Conservation (phyloP, 2,113 vertebrate genomes). For the Zosterops hypoxanthus region DNA sequence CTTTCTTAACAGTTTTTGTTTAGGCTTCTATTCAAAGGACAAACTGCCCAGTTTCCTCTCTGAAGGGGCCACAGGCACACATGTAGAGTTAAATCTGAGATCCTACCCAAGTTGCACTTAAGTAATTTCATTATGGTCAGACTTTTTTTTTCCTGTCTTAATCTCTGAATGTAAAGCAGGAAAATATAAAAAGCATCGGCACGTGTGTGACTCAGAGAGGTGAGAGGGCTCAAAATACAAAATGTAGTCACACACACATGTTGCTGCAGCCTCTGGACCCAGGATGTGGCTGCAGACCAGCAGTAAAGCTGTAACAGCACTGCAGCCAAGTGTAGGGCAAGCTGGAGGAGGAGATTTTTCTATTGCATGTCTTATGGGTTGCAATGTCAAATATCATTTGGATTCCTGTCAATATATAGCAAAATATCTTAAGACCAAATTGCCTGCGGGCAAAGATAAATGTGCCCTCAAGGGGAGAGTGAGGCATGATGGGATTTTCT, state of each 20-base stretch:
- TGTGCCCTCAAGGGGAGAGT: background rate
- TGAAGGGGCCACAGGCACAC: background rate
- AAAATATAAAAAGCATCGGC: accelerated
- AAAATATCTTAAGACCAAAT: background rate
- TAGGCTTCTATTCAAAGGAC: background rate
- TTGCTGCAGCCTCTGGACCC: background rate
- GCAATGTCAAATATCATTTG: conserved; percentile 27
- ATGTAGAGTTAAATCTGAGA: background rate
- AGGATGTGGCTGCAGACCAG: background rate
- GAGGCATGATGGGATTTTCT: conserved; percentile 9
- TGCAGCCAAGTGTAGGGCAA: background rate
- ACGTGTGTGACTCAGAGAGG: background rate
- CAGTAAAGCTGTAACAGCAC: background rate
- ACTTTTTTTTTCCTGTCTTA: background rate
- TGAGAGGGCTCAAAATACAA: background rate
- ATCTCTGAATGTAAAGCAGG: background rate
- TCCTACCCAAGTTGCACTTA: background rate
- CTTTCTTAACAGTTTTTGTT: background rate
- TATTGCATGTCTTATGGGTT: background rate
- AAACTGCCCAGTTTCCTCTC: background rate
- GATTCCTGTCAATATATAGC: conserved; percentile 3
- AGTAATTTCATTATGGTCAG: background rate
- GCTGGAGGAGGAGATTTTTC: background rate
- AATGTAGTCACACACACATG: background rate
- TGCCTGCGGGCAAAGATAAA: conserved; percentile 14